These are phyloP conservation scores for Xiphydria camelus DNA, from an alignment of 2,888 invertebrate genomes.

Conservation along the genomic window DNA sequence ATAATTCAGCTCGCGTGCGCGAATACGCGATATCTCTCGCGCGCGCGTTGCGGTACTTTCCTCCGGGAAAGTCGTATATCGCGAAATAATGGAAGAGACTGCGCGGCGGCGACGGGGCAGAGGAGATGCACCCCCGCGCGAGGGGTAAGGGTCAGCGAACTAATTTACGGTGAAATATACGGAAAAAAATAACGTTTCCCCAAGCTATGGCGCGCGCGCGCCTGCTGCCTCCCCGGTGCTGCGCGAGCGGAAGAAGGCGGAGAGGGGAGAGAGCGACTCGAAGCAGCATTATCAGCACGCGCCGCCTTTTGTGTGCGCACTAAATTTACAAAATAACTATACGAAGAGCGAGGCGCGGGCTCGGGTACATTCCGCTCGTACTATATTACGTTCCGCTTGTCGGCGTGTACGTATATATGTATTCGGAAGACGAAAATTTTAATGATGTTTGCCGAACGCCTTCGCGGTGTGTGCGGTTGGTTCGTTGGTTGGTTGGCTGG, in stretches of 20 bases:
- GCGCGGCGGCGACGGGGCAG: too few species aligned
- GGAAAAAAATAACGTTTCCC: conserved; percentile 25
- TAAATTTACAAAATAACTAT: conserved; percentile 54
- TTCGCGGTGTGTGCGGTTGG: conserved; percentile 13
- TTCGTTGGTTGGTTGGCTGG: conserved; percentile 9
- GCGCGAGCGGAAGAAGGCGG: conserved; percentile 13
- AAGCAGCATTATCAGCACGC: conserved; percentile 55
- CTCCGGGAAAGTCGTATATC: too few species aligned
- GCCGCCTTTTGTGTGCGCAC: conserved; percentile 52
- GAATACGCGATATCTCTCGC: too few species aligned
- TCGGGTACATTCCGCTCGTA: conserved; percentile 16
- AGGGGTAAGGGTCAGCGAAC: conserved; percentile 22
- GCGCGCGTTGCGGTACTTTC: too few species aligned
- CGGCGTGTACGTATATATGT: conserved; percentile 1
- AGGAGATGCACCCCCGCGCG: too few species aligned
- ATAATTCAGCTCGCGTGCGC: too few species aligned
- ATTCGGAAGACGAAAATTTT: conserved; percentile 32
- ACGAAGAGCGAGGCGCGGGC: conserved; percentile 28
- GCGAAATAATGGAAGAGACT: too few species aligned
- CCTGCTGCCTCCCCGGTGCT: conserved; percentile 5
- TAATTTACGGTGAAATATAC: conserved; percentile 35
- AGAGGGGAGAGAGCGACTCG: conserved; percentile 20
- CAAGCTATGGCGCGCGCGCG: neutral
- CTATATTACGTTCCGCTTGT: conserved; percentile 24
- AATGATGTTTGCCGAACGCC: conserved; percentile 38